Conservation (phyloP, 92 coral and sea anemone genomes). For the Parazoanthus atlanticus region DNA sequence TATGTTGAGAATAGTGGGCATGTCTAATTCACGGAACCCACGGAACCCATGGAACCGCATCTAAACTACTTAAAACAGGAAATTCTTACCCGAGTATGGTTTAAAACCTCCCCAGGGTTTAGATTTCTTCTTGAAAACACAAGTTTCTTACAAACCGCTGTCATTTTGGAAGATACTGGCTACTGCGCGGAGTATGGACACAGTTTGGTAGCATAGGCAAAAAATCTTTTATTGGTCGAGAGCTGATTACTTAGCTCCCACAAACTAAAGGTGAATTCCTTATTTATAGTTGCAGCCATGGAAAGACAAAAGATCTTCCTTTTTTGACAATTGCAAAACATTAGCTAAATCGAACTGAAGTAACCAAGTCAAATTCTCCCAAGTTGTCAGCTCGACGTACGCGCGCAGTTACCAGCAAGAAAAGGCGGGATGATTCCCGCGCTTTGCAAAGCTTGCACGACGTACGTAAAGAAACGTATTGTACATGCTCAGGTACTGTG, state of each 20-base stretch:
- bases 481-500: not conserved
- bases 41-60: constrained; percentile 6
- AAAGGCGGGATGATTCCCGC: not conserved
- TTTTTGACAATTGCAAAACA: not conserved
- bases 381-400: not conserved
- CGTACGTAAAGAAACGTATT: not conserved
- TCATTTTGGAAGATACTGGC: not conserved
- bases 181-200: not conserved
- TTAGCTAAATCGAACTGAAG: not conserved
- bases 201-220: constrained; percentile 1
- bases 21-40: not conserved
- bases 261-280: not conserved
- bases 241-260: not conserved
- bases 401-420: not conserved
- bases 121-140: not conserved
- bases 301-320: not conserved
- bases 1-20: too few relatives aligned
- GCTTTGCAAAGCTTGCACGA: constrained; percentile 4
- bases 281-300: not conserved
- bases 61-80: constrained; percentile 13
- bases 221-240: not conserved
- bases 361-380: not conserved
- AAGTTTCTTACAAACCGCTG: not conserved
- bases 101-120: not conserved
- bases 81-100: not conserved